Evolutionary conservation across 2,797 vertebrate genomes (phyloP).

Genomic region (Esox masquinongy): DNA sequence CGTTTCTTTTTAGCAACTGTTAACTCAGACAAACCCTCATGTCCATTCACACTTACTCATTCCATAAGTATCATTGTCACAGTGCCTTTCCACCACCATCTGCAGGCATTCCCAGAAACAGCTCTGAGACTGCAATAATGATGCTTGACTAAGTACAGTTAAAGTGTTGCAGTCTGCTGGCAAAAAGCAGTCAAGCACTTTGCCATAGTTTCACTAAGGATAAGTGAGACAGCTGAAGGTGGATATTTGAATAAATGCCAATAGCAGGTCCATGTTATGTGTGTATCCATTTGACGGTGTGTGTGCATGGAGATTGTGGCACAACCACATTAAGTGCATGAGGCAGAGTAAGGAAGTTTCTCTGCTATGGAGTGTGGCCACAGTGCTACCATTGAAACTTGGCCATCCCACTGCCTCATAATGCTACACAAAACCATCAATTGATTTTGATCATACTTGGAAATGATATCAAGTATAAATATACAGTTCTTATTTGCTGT

Average conservation of each 20-base stretch:
- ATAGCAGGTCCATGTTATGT: constrained; percentile 61
- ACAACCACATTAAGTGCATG: constrained; percentile 31
- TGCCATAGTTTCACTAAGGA: constrained; percentile 78
- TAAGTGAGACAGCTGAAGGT: constrained; percentile 75
- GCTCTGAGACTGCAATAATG: constrained; percentile 76
- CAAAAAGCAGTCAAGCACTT: constrained; percentile 78
- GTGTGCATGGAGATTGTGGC: constrained; percentile 3
- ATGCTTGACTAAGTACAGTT: constrained; percentile 81
- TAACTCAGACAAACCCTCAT: constrained; percentile 47
- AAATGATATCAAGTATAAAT: too few species aligned
- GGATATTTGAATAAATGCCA: constrained; percentile 76
- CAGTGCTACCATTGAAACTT: constrained; percentile 26
- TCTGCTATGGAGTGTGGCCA: constrained; percentile 47
- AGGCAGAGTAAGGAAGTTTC: constrained; percentile 4
- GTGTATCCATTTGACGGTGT: constrained; percentile 17
- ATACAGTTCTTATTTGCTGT: too few species aligned
- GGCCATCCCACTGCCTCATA: constrained; percentile 34
- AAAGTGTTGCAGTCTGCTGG: constrained; percentile 80
- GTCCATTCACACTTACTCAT: constrained; percentile 68
- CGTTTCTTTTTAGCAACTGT: constrained; percentile 26
- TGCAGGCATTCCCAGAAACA: constrained; percentile 74
- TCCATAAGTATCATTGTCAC: constrained; percentile 75
- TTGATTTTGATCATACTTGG: background rate
- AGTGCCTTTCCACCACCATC: constrained; percentile 70
- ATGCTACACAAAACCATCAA: background rate